Base-by-base conservation (phyloP, 2,888 invertebrate genomes). In the Scrobipalpa atriplicella region DNA sequence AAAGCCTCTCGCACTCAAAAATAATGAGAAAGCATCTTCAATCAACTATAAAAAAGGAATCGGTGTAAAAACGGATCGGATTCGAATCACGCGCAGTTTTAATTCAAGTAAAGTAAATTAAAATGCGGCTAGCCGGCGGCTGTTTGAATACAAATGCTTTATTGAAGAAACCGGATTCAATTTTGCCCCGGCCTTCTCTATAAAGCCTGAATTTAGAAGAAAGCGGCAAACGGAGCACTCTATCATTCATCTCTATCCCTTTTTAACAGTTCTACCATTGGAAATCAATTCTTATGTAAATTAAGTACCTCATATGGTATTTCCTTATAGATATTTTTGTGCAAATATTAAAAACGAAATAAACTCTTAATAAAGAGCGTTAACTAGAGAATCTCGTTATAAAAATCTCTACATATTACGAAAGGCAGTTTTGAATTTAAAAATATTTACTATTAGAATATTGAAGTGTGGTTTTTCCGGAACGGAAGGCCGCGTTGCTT, bases 41-140 rank as follows among this genome's bases (percentile, higher is more conserved):
- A 89, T 91, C 89, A 89, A 86, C 86, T 78, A 86, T 89, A 89
- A 90, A 90, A 89, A 87, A 90, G 89, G 89, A 85, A 83, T 87
- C 81, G 76, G 69, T 81, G 78, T 83, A 80, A 84, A 84, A 82
- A 70, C 74, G 77, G 79, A 85, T 87, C 78, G 82, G 69, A 91
- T 90, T 90, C 90, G 82, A 81, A 90, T 87, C 92, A 92, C 92
- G 92, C 89, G 83, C 89, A 86, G 71, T 90, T 91, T 91, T 91
- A 91, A 92, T 91, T 90, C 85, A 82, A 81, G 85, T 90, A 90
- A 56, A 92, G 91, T 92, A 92, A 92, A 92, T 92, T 92, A 92
- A 92, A 92, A 90, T 88, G 90, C 85, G 91, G 89, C 90, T 76
- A 82, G 84, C 77, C 80, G 69, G 73, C 69, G 75, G 74, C 78